phyloP scores from a whole-genome alignment of 2,797 vertebrate species.

The Crocidura indochinensis region DNA sequence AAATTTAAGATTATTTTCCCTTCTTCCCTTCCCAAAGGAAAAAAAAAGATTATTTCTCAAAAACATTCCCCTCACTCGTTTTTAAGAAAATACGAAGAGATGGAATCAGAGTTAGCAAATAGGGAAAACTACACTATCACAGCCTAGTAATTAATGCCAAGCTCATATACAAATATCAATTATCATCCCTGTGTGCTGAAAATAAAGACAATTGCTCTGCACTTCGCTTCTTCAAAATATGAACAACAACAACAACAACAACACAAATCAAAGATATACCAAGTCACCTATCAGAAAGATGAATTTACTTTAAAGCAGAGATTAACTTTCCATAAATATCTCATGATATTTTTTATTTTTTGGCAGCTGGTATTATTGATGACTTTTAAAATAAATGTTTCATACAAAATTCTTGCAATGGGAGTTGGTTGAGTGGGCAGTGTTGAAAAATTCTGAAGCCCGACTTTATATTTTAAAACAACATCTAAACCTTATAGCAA shows the following conservation, averaged over 20 bases:
- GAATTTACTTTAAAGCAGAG: constrained; percentile 47
- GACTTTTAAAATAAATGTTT: constrained; percentile 61
- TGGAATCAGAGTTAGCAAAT: constrained; percentile 34
- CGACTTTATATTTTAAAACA: constrained; percentile 53
- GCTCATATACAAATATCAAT: neutral
- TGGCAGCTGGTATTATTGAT: neutral
- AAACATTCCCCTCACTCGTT: constrained; percentile 41
- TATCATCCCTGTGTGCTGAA: neutral
- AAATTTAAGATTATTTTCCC: constrained; percentile 47
- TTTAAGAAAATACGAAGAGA: constrained; percentile 48
- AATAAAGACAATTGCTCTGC: neutral
- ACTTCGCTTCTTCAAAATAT: constrained; percentile 31
- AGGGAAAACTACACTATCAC: constrained; percentile 9
- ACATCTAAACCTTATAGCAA: neutral
- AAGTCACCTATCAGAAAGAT: constrained; percentile 11
- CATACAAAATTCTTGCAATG: neutral
- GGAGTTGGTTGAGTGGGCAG: neutral
- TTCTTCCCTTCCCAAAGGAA: too few relatives aligned
- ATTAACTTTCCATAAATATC: constrained; percentile 49
- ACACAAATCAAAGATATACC: constrained; percentile 54
- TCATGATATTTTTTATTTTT: constrained; percentile 5
- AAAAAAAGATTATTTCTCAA: constrained; percentile 41
- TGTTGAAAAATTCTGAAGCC: constrained; percentile 28
- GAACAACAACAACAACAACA: neutral
- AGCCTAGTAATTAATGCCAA: constrained; percentile 6